Conservation (phyloP, 23 tunicate species). For the Halocynthia aurantium region DNA sequence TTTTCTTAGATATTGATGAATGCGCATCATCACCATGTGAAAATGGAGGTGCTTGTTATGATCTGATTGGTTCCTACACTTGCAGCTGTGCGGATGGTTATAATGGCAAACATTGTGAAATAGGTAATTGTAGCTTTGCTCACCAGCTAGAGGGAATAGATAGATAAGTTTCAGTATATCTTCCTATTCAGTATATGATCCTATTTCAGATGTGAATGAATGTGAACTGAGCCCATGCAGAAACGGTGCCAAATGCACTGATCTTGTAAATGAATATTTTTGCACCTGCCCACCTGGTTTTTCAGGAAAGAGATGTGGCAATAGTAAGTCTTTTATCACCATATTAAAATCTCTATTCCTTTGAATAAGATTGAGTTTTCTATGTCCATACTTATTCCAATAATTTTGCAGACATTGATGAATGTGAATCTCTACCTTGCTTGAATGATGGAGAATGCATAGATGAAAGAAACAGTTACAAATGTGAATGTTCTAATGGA, state of each 20-base stretch:
- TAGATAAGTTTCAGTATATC: no score
- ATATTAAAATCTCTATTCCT: not conserved
- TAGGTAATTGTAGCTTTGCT: not conserved
- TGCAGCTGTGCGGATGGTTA: constrained; percentile 43
- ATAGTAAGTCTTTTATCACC: not conserved
- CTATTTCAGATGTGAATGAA: no score
- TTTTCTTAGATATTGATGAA: constrained; percentile 38
- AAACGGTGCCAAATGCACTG: not conserved
- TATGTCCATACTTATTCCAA: not conserved
- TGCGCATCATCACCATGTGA: constrained; percentile 45
- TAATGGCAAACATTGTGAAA: constrained; percentile 46
- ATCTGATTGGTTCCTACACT: constrained; percentile 39
- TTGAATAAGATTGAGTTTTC: no score
- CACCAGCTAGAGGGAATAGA: no score
- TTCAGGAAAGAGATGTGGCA: not conserved
- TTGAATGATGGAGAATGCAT: constrained; percentile 15
- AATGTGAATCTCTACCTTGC: constrained; percentile 12
- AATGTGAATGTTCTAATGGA: not conserved
- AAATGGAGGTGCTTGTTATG: constrained; percentile 58
- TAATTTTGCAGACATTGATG: not conserved
- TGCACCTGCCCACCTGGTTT: constrained; percentile 2
- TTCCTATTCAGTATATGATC: no score
- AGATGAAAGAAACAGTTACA: not conserved
- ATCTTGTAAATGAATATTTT: not conserved
- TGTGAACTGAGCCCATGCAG: no score